Base-by-base conservation (phyloP, 2,113 vertebrate genomes). In the Syngnathus floridae region DNA sequence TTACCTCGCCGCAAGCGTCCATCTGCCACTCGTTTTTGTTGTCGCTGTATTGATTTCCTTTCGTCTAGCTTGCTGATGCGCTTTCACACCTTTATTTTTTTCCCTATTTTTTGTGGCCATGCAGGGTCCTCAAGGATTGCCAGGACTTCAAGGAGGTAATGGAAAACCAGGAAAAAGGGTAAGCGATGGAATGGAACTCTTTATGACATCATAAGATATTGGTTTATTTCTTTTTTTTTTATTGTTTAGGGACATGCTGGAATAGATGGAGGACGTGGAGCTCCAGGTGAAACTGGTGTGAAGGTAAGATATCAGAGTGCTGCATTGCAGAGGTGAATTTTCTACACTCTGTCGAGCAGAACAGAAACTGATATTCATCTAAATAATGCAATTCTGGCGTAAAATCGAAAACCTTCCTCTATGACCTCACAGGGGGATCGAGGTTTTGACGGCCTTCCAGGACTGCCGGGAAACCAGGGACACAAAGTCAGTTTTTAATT, bases 361-460 rank as follows among this genome's bases (percentile, higher is more conserved):
- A 3, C 0, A 13, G 19, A 51, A 21, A 51, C n/a, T 7, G 19
- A 7, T 51, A 7, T 48, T 48, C 17, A 1, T n/a, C 2, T n/a
- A 19, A 19, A 48, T 48, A 48, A 48, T 8, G 7, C 17, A 48
- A 48, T 48, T 48, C 5, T n/a, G 19, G 2, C 7, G 46, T 8
- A 48, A 48, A 31, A 31, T 31, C 26, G 26, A 31, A 31, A 57
- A 49, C 64, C 74, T 83, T 78, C 56, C 73, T 87, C 45, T 81
- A 84, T 72, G 74, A 73, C 66, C 79, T 74, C 60, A 37, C 80
- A 96, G 95, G 95, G 95, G 16, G 95, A 97, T 67, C 90, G 93
- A 56, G 95, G 95, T 59, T 95, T 96, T 67, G 94, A 96, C 13
- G 95, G 95, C 64, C 88, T 95, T 43, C 93, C 93, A 1, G 95